phyloP scores from a whole-genome alignment of 2,888 invertebrate genomes.

The Eledona agricola region DNA sequence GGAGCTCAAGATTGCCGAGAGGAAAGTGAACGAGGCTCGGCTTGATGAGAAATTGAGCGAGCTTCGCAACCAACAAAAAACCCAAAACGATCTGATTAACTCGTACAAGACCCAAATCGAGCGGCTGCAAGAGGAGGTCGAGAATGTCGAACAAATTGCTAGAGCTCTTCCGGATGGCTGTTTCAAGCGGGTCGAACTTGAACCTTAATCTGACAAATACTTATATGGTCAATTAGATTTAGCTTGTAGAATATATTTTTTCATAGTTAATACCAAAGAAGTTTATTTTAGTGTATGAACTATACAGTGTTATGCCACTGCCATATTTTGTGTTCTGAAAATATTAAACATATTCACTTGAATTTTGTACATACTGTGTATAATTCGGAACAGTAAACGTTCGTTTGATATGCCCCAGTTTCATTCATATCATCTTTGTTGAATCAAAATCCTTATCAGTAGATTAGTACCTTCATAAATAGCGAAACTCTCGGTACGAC shows the following conservation, averaged over 20 bases:
- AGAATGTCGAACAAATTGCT: conserved; percentile 82
- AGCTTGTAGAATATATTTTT: conserved; percentile 21
- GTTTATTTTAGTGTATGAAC: conserved; percentile 23
- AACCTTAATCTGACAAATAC: conserved; percentile 65
- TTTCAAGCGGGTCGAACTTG: conserved; percentile 79
- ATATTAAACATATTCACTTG: conserved; percentile 22
- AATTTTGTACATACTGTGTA: conserved; percentile 37
- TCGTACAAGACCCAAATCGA: conserved; percentile 81
- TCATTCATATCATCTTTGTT: neutral
- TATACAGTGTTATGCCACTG: conserved; percentile 20
- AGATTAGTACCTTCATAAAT: conserved; percentile 12
- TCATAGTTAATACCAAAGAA: conserved; percentile 37
- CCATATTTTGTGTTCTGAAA: conserved; percentile 34
- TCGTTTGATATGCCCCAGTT: conserved; percentile 12
- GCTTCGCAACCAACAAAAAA: conserved; percentile 71
- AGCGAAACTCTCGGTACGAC: too few species aligned
- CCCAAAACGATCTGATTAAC: conserved; percentile 74
- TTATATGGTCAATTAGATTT: conserved; percentile 26
- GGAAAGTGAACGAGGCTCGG: conserved; percentile 74
- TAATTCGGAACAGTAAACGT: conserved; percentile 32
- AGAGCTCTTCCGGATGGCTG: conserved; percentile 82
- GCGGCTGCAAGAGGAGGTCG: conserved; percentile 77
- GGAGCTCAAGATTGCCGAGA: conserved; percentile 74
- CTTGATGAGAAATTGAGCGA: conserved; percentile 79
- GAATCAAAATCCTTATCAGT: conserved; percentile 14